phyloP scores from a whole-genome alignment of 2,113 vertebrate species.

The Clarias gariepinus region DNA sequence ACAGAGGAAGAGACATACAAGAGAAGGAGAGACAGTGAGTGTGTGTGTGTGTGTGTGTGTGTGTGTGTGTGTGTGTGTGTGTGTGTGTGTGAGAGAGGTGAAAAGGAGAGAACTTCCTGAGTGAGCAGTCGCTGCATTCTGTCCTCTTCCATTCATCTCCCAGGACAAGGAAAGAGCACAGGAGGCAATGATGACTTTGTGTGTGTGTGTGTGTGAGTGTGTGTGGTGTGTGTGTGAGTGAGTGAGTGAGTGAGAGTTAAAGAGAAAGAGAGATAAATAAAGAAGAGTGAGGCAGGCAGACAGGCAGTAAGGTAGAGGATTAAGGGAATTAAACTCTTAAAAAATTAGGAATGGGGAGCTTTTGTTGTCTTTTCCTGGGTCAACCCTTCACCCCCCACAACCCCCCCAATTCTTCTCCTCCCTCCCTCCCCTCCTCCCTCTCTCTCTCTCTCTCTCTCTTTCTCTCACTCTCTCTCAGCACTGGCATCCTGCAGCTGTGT shows the following conservation, averaged over 20 bases:
- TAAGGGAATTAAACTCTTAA: slow-evolving; percentile 75
- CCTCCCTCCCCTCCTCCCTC: slow-evolving; percentile 61
- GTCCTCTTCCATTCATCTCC: slow-evolving; percentile 40
- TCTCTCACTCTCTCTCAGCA: too few relatives aligned
- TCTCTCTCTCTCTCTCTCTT: too few relatives aligned
- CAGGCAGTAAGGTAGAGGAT: slow-evolving; percentile 68
- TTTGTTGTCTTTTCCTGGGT: slow-evolving; percentile 76
- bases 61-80: too few relatives aligned
- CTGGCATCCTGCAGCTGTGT: slow-evolving; percentile 84
- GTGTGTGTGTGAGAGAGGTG: neutral
- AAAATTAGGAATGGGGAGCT: slow-evolving; percentile 61
- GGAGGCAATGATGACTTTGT: slow-evolving; percentile 21
- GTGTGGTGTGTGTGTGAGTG: slow-evolving; percentile 12
- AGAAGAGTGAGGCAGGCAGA: slow-evolving; percentile 56
- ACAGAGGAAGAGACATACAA: too few relatives aligned
- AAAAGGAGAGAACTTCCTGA: slow-evolving; percentile 35
- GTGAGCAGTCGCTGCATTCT: slow-evolving; percentile 38
- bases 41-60: too few relatives aligned
- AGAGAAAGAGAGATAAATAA: slow-evolving; percentile 34
- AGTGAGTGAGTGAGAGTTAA: slow-evolving; percentile 43
- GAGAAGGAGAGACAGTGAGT: neutral
- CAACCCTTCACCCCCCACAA: slow-evolving; percentile 57
- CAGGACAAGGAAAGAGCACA: slow-evolving; percentile 21
- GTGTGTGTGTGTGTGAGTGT: slow-evolving; percentile 2
- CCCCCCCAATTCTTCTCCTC: slow-evolving; percentile 33